Evolutionary conservation across 2,888 invertebrate species (phyloP).

Genomic region (Harmothoe impar): DNA sequence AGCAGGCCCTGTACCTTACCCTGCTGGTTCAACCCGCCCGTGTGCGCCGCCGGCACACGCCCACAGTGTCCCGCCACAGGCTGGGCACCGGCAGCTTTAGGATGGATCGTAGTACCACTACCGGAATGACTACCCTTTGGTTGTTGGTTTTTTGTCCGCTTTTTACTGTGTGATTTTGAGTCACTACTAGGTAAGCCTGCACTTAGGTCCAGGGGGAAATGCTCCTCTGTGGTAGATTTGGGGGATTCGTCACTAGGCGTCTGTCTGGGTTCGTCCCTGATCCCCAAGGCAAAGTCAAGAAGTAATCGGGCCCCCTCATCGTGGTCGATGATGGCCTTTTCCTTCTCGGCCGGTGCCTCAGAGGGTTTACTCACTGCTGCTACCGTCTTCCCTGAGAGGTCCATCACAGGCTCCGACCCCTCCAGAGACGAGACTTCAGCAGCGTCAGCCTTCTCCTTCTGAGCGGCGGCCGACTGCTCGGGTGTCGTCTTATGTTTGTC

Average conservation of each 20-base stretch:
- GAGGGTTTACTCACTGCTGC: not conserved
- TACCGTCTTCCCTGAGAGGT: conserved; percentile 20
- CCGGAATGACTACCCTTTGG: not conserved
- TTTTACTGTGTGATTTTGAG: not conserved
- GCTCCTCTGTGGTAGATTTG: not conserved
- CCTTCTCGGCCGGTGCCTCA: not conserved
- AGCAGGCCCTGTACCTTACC: conserved; percentile 17
- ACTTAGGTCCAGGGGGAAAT: conserved; percentile 41
- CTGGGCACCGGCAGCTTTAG: not conserved
- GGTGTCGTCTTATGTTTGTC: conserved; percentile 63
- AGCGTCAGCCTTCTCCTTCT: not conserved
- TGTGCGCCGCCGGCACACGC: conserved; percentile 20
- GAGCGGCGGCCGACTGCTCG: not conserved
- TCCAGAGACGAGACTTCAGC: not conserved
- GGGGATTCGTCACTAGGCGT: not conserved
- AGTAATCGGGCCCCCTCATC: conserved; percentile 51
- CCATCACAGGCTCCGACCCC: not conserved
- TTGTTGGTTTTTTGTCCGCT: not conserved
- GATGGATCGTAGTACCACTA: not conserved
- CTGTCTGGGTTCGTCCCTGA: conserved; percentile 15
- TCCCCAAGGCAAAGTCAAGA: conserved; percentile 39
- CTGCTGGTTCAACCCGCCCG: not conserved
- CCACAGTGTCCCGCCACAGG: not conserved
- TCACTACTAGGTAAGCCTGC: not conserved
- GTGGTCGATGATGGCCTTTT: conserved; percentile 44